phyloP scores from a whole-genome alignment of 1,140 invertebrate genomes.

The Brachionus asplanchnoidis region DNA sequence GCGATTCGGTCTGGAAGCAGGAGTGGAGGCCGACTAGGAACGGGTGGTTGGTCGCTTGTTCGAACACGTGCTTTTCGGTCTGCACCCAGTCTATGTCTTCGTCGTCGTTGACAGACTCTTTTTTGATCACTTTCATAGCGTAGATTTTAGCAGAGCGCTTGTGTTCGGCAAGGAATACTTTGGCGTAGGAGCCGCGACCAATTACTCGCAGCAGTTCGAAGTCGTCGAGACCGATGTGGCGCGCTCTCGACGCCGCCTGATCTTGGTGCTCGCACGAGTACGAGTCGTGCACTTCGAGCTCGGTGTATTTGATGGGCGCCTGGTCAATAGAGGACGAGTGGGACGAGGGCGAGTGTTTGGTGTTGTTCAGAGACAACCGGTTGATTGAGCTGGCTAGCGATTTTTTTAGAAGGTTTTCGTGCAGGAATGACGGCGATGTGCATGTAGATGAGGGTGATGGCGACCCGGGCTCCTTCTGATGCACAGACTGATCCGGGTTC shows the following conservation, averaged over 20 bases:
- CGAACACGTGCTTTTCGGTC: slow-evolving; percentile 99
- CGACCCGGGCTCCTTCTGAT: neutral
- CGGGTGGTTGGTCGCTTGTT: slow-evolving; percentile 97
- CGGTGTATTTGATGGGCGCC: neutral
- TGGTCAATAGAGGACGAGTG: neutral
- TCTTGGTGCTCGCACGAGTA: neutral
- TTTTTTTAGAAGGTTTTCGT: neutral
- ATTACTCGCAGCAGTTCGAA: slow-evolving; percentile 96
- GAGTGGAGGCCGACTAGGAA: slow-evolving; percentile 98
- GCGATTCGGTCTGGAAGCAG: slow-evolving; percentile 79
- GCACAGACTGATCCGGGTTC: neutral
- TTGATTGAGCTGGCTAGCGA: neutral
- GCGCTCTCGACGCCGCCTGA: neutral
- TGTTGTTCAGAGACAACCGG: neutral
- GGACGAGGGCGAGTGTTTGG: neutral
- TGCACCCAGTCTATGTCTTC: slow-evolving; percentile 99
- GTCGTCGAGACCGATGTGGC: slow-evolving; percentile 55
- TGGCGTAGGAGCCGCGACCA: slow-evolving; percentile 95
- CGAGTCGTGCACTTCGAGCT: neutral
- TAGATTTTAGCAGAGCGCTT: slow-evolving; percentile 64
- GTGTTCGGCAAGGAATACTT: slow-evolving; percentile 97
- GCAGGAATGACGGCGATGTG: neutral
- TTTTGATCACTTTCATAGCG: slow-evolving; percentile 99
- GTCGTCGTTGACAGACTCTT: slow-evolving; percentile 86
- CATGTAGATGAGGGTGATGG: neutral